These are phyloP conservation scores for Eunapius fragilis DNA, from an alignment of 37 sponge, comb jelly and placozoan species.

Conservation along the genomic window DNA sequence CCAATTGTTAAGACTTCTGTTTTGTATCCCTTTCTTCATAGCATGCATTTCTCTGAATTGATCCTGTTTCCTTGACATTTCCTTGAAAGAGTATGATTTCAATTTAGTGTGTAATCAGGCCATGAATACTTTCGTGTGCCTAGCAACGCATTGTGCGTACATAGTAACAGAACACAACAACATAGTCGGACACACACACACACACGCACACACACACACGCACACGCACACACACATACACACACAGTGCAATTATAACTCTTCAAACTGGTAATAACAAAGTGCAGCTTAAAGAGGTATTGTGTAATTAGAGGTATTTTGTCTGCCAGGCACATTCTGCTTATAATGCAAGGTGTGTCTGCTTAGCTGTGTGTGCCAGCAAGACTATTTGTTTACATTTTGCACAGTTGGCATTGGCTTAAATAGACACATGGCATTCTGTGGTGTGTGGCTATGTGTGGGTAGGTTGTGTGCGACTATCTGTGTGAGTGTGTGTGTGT, in stretches of 20 bases:
- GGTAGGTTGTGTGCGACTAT: neutral
- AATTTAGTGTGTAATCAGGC: neutral
- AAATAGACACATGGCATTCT: neutral
- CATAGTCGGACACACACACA: no score
- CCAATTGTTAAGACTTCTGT: no score
- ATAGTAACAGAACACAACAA: neutral
- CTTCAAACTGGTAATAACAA: no score
- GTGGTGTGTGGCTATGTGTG: neutral
- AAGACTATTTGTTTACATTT: neutral
- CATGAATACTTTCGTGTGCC: neutral
- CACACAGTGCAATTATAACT: no score
- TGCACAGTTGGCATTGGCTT: neutral
- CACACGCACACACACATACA: no score
- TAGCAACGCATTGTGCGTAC: neutral
- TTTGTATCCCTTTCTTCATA: neutral
- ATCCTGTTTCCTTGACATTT: neutral
- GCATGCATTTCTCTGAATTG: neutral
- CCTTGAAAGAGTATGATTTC: neutral
- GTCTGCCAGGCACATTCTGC: neutral
- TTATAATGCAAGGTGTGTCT: neutral
- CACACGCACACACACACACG: no score
- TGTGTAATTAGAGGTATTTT: neutral
- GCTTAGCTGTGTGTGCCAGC: neutral
- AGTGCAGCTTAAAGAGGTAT: no score
- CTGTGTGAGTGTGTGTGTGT: neutral